Percentiles rank a stretch among this genome's conserved stretches.
phyloP scores from a whole-genome alignment of 2,797 vertebrate species.

The Streptopelia turtur region DNA sequence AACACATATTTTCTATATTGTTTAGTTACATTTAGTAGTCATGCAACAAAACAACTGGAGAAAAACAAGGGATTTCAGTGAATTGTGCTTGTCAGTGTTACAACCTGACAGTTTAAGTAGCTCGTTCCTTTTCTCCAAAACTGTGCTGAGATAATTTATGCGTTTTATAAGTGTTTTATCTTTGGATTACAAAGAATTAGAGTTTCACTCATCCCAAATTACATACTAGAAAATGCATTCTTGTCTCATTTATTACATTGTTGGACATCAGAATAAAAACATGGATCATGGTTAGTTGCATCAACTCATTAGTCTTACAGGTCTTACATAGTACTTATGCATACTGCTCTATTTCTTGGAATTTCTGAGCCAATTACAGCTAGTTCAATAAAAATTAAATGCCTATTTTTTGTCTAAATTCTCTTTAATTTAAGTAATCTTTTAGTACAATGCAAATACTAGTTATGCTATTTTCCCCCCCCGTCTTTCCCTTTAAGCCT shows the following conservation, averaged over 20 bases:
- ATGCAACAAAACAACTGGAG: not conserved
- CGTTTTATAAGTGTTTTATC: not conserved
- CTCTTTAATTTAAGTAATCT: not conserved
- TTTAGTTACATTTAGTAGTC: not conserved
- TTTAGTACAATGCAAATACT: not conserved
- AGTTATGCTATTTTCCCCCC: not conserved
- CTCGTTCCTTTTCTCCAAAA: conserved; percentile 12
- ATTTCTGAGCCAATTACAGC: not conserved
- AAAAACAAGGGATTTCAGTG: not conserved
- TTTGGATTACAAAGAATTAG: not conserved
- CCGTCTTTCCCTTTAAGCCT: not conserved
- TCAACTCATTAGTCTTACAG: not conserved
- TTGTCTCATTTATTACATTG: not conserved
- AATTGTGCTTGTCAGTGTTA: not conserved
- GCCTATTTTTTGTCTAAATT: not conserved
- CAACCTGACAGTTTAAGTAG: not conserved
- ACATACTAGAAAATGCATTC: not conserved
- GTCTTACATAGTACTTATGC: not conserved
- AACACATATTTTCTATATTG: not conserved
- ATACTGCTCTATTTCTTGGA: not conserved
- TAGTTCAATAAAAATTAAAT: not conserved
- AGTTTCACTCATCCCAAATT: not conserved
- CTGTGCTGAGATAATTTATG: not conserved
- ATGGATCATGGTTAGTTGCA: not conserved
- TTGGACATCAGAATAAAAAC: not conserved